Evolutionary conservation across 2,113 vertebrate genomes (phyloP).

Genomic region (Leucoraja erinaceus): DNA sequence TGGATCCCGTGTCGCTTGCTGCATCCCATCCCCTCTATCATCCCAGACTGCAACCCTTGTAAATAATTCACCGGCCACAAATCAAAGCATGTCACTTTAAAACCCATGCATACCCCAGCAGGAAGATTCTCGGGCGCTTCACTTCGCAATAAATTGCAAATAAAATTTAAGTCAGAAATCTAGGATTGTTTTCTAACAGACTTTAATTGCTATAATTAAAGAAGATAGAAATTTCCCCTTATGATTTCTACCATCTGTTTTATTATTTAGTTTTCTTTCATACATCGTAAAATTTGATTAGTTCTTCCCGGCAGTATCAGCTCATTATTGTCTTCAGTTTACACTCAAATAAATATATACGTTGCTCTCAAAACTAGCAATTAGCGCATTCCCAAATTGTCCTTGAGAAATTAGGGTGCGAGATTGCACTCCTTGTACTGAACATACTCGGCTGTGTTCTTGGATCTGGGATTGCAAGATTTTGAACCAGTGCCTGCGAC

Average conservation of each 20-base stretch:
- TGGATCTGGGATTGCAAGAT: too few species aligned
- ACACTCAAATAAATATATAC: background rate
- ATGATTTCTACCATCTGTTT: background rate
- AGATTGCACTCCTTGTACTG: background rate
- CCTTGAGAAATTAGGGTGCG: background rate
- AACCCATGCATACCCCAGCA: background rate
- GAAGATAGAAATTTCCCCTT: background rate
- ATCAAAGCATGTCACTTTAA: constrained; percentile 6
- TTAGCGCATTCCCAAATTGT: background rate
- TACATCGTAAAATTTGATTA: background rate
- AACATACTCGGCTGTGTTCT: background rate
- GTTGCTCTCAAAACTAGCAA: background rate
- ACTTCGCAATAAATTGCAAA: background rate
- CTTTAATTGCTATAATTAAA: background rate
- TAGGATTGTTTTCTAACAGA: background rate
- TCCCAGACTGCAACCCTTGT: background rate
- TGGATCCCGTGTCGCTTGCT: background rate
- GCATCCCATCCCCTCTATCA: background rate
- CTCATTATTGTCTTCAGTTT: background rate
- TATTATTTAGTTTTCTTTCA: background rate
- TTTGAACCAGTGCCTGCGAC: too few species aligned
- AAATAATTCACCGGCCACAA: background rate
- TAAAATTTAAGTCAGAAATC: background rate
- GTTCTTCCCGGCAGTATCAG: background rate
- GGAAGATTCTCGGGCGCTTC: background rate